Conservation (phyloP, 2,797 vertebrate species). For the Bradypodion ventrale region DNA sequence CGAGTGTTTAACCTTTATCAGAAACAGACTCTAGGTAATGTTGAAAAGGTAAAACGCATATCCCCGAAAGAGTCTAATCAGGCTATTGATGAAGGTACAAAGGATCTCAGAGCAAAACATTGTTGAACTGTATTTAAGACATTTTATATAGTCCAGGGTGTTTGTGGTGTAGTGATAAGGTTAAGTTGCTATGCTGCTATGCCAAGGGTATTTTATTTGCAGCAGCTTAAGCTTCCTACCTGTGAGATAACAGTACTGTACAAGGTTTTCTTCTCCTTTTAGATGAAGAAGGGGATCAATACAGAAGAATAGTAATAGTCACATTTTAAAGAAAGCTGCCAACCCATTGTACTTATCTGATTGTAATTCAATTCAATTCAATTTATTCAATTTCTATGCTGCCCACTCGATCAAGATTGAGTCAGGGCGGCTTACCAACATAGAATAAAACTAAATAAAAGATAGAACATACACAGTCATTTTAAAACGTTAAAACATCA, state of each 20-base stretch:
- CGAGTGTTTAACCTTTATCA: background rate
- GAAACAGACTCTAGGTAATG: background rate
- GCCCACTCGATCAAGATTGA: too few species aligned
- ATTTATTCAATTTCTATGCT: too few species aligned
- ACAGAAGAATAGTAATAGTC: background rate
- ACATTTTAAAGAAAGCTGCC: background rate
- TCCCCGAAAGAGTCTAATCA: accelerated
- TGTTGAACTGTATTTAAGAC: background rate
- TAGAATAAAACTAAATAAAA: too few species aligned
- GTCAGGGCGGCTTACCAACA: too few species aligned
- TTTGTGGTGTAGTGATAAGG: background rate
- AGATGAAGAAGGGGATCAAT: background rate
- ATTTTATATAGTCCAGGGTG: background rate
- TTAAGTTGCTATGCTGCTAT: background rate
- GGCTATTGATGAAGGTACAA: background rate
- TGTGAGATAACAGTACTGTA: too few species aligned
- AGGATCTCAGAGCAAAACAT: background rate
- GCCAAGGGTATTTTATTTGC: background rate
- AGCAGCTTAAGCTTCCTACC: background rate
- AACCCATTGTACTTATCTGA: background rate
- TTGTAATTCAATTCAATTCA: too few species aligned
- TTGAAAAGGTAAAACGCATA: background rate
- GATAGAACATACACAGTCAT: too few species aligned
- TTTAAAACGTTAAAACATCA: too few species aligned
- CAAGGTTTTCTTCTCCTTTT: background rate